Evolutionary conservation across 2,797 vertebrate genomes (phyloP).

Genomic region (Hapalemur alaotrensis): DNA sequence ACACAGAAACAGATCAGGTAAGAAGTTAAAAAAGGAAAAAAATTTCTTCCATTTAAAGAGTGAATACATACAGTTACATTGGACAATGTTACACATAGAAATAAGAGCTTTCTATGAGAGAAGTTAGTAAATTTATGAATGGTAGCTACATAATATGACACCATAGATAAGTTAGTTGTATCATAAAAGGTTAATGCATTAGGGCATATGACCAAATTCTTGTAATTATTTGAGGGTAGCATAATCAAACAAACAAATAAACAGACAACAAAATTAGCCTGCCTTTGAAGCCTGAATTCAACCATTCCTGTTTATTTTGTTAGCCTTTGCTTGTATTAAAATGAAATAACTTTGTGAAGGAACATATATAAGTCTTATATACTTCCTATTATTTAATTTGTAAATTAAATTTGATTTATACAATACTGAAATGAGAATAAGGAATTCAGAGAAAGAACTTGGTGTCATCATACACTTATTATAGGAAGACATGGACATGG

Average conservation of each 20-base stretch:
- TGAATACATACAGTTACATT: not conserved
- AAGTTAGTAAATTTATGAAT: not conserved
- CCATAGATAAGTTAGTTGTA: not conserved
- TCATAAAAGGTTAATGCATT: not conserved
- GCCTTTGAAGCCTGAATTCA: not conserved
- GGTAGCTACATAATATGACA: not conserved
- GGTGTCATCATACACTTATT: not conserved
- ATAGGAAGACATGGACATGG: not conserved
- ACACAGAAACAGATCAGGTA: not conserved
- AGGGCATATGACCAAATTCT: not conserved
- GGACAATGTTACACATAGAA: not conserved
- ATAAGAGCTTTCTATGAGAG: not conserved
- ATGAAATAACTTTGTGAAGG: not conserved
- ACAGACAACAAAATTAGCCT: not conserved
- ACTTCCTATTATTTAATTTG: not conserved
- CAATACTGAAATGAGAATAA: not conserved
- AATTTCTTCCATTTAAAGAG: not conserved
- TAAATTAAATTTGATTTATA: not conserved
- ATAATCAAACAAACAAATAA: not conserved
- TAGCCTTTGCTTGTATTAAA: not conserved
- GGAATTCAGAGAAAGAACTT: not conserved
- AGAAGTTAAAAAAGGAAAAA: not conserved
- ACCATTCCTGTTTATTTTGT: not conserved
- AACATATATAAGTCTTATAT: not conserved
- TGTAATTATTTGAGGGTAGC: not conserved